Evolutionary conservation across 2,888 invertebrate species (phyloP).

Genomic region (Candidula unifasciata): DNA sequence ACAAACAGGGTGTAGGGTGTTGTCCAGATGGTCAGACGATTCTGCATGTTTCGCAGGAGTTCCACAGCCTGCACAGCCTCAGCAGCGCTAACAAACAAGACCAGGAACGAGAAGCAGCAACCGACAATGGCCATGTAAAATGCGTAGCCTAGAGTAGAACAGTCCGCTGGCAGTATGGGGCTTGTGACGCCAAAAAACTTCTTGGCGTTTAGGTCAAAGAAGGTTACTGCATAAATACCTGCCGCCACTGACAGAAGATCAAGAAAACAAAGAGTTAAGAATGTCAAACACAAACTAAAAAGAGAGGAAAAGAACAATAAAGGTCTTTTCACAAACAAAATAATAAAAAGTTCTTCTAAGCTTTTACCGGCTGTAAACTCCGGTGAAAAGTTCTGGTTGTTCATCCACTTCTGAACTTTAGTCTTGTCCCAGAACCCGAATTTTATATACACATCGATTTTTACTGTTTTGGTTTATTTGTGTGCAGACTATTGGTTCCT

Average conservation of each 20-base stretch:
- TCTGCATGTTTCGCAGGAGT: conserved; percentile 57
- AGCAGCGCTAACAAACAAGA: conserved; percentile 49
- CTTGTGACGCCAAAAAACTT: conserved; percentile 52
- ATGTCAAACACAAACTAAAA: too few species aligned
- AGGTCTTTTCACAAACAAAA: too few species aligned
- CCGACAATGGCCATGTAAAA: conserved; percentile 54
- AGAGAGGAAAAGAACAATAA: too few species aligned
- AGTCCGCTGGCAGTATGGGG: conserved; percentile 12
- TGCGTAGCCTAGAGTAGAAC: conserved; percentile 49
- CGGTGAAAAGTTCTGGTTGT: too few species aligned
- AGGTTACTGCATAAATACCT: conserved; percentile 50
- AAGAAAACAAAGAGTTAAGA: background rate
- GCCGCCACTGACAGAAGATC: conserved; percentile 52
- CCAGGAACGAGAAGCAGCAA: conserved; percentile 51
- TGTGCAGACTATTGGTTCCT: too few species aligned
- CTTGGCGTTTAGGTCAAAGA: conserved; percentile 53
- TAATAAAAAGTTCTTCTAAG: too few species aligned
- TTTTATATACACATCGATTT: too few species aligned
- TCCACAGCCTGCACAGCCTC: conserved; percentile 56
- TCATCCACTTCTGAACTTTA: too few species aligned
- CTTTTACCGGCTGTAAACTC: too few species aligned
- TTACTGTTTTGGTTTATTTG: too few species aligned
- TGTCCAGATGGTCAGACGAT: conserved; percentile 56
- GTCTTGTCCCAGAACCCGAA: too few species aligned
- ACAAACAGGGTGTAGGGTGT: conserved; percentile 59